A percentile compares a stretch with the other conserved stretches of the same genome.
phyloP scores from a whole-genome alignment of 2,888 invertebrate genomes.

The Pseudococcus viburni region DNA sequence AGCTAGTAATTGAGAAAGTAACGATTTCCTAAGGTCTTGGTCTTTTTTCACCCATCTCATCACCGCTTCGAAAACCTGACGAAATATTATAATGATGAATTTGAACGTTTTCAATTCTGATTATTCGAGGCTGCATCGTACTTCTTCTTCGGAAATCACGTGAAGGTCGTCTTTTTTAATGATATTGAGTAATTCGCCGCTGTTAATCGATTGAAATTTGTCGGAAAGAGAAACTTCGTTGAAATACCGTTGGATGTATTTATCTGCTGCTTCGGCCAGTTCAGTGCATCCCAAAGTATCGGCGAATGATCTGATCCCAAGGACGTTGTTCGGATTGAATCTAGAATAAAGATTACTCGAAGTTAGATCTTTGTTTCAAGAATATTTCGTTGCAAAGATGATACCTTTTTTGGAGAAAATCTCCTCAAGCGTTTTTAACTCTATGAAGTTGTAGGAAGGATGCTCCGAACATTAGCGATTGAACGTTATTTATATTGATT shows the following conservation, averaged over 20 bases:
- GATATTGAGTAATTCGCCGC: constrained; percentile 79
- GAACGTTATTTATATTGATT: constrained; percentile 85
- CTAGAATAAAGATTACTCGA: constrained; percentile 71
- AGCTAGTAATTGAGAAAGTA: constrained; percentile 81
- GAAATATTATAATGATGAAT: not conserved
- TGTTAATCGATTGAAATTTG: constrained; percentile 80
- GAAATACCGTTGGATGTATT: constrained; percentile 86
- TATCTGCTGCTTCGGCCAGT: constrained; percentile 82
- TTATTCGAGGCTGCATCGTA: constrained; percentile 68
- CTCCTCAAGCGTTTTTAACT: constrained; percentile 87
- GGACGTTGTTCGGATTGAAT: constrained; percentile 84
- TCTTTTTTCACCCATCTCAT: constrained; percentile 85
- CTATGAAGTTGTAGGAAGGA: constrained; percentile 84
- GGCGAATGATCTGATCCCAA: constrained; percentile 85
- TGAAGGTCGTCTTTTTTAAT: constrained; percentile 84
- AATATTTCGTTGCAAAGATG: not conserved
- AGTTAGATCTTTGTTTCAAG: constrained; percentile 3
- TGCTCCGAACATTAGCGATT: constrained; percentile 87
- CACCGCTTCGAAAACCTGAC: constrained; percentile 84
- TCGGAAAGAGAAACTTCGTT: constrained; percentile 82
- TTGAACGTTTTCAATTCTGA: not conserved
- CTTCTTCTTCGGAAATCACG: constrained; percentile 82
- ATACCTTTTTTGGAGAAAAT: constrained; percentile 77
- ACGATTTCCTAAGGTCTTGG: constrained; percentile 74
- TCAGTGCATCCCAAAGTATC: constrained; percentile 82